A percentile compares a stretch with the other conserved stretches of the same genome.
Conservation (phyloP, 2,113 vertebrate genomes). For the Plotosus lineatus region DNA sequence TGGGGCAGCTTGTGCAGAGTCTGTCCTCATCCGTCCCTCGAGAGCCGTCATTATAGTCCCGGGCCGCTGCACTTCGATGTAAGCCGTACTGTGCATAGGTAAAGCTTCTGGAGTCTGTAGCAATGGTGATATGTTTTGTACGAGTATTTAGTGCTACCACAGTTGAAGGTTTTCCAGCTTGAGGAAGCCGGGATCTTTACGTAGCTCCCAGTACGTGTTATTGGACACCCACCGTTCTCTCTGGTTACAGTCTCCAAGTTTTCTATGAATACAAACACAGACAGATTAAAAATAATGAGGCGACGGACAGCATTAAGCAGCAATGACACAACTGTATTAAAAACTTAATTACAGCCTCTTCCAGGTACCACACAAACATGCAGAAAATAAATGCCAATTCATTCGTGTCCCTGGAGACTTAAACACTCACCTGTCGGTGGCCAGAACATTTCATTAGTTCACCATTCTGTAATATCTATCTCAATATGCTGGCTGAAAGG, state of each 20-base stretch:
- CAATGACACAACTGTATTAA: background rate
- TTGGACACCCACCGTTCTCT: slow-evolving; percentile 96
- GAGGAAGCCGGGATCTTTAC: slow-evolving; percentile 95
- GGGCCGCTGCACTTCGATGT: slow-evolving; percentile 33
- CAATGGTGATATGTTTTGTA: slow-evolving; percentile 72
- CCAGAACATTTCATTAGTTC: background rate
- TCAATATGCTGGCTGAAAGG: background rate
- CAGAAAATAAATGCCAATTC: no score
- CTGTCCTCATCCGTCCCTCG: slow-evolving; percentile 1
- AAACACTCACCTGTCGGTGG: background rate
- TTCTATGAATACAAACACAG: slow-evolving; percentile 72
- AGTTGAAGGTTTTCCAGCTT: slow-evolving; percentile 88
- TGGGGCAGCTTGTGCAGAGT: slow-evolving; percentile 35
- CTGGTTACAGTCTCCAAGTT: slow-evolving; percentile 88
- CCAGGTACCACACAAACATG: background rate
- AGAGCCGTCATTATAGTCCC: slow-evolving; percentile 41
- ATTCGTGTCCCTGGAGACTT: background rate
- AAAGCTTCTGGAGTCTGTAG: slow-evolving; percentile 68
- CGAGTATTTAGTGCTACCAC: slow-evolving; percentile 83
- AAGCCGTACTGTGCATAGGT: slow-evolving; percentile 91
- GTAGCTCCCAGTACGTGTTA: slow-evolving; percentile 94
- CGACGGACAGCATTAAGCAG: background rate
- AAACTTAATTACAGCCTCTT: background rate
- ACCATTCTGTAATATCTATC: background rate
- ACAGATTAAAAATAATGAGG: background rate